Conservation (phyloP, 2,797 vertebrate genomes). For the Gallinago nigripennis region DNA sequence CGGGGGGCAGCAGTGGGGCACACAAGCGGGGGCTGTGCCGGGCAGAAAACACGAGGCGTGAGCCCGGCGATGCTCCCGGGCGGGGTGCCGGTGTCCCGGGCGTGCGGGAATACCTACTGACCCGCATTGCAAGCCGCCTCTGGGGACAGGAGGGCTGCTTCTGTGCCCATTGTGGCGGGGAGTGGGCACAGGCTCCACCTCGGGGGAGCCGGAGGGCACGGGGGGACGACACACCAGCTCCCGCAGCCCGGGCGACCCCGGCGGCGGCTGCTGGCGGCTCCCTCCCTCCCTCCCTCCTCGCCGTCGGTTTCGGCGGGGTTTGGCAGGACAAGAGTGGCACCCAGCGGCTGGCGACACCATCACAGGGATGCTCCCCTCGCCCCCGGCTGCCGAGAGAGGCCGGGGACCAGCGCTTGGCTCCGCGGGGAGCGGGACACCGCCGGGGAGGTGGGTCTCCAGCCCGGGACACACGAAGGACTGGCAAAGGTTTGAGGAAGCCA, state of each 20-base stretch:
- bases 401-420: no score
- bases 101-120: fast-evolving
- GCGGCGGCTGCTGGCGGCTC: no score
- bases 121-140: fast-evolving
- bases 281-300: no score
- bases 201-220: no score
- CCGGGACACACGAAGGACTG: fast-evolving
- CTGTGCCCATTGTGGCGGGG: no score
- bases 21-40: background rate
- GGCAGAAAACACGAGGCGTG: fast-evolving
- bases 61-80: background rate
- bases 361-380: background rate
- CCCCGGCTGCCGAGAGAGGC: background rate
- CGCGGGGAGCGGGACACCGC: background rate
- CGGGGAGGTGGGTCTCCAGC: background rate
- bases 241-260: no score
- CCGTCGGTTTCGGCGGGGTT: background rate
- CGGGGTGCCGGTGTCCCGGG: fast-evolving
- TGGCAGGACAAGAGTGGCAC: conserved; percentile 28
- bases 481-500: background rate
- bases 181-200: no score
- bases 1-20: background rate
- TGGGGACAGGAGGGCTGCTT: background rate
- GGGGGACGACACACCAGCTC: no score
- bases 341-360: conserved; percentile 20